Evolutionary conservation across 1,140 invertebrate genomes (phyloP).

Genomic region (Brachionus calyciflorus): DNA sequence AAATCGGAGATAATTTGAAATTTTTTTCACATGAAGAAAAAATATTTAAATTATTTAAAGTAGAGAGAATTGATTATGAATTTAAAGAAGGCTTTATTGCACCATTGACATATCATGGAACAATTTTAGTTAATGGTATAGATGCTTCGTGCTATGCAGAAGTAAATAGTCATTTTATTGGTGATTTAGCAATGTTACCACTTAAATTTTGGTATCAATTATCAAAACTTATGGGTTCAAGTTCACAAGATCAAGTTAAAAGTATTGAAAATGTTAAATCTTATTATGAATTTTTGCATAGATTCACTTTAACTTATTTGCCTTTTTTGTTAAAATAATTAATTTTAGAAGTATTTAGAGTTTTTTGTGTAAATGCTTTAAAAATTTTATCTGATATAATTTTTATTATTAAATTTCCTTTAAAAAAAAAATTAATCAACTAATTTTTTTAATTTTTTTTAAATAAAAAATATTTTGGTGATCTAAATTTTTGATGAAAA

Average conservation of each 20-base stretch:
- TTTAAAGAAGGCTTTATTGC: conserved; percentile 72
- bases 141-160: conserved; percentile 90
- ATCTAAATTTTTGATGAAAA: no score
- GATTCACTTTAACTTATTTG: background rate
- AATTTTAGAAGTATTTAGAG: no score
- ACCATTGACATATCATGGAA: conserved; percentile 81
- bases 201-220: conserved; percentile 27
- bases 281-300: conserved; percentile 18
- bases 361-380: conserved; percentile 32
- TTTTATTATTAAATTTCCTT: no score
- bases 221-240: background rate
- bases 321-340: conserved; percentile 11
- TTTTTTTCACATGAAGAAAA: background rate
- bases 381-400: background rate
- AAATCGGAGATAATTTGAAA: conserved; percentile 17
- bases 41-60: background rate
- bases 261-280: background rate
- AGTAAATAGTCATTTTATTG: conserved; percentile 76
- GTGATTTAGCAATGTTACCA: conserved; percentile 64
- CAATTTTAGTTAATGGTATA: conserved; percentile 81
- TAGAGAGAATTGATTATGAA: conserved; percentile 14
- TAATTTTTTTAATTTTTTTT: no score
- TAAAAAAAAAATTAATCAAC: no score
- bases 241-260: background rate
- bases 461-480: no score